Evolutionary conservation across 2,888 invertebrate species (phyloP).

Genomic region (Sphaerophoria rueppellii): DNA sequence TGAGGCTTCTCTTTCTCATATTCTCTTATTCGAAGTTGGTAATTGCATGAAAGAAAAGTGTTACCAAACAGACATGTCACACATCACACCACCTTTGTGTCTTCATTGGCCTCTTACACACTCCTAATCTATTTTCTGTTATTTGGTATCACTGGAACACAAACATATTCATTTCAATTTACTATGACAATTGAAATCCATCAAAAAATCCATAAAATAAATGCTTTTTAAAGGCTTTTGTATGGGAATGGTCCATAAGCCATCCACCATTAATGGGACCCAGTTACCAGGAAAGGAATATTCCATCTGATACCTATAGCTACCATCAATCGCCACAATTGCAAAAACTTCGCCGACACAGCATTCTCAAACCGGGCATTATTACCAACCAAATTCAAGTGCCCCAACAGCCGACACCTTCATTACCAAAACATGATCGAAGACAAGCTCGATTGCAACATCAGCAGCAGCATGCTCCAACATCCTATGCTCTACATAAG

Average conservation of each 20-base stretch:
- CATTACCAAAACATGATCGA: conserved; percentile 42
- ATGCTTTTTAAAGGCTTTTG: conserved; percentile 75
- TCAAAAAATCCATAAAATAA: conserved; percentile 10
- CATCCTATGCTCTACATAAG: conserved; percentile 73
- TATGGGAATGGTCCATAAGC: conserved; percentile 77
- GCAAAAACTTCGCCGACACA: conserved; percentile 65
- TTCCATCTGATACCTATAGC: conserved; percentile 51
- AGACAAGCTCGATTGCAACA: conserved; percentile 2
- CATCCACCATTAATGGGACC: conserved; percentile 75
- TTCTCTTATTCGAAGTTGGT: no score
- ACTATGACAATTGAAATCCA: conserved; percentile 68
- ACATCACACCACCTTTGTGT: conserved; percentile 22
- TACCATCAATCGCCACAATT: conserved; percentile 66
- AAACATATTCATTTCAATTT: conserved; percentile 45
- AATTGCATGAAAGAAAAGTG: conserved; percentile 20
- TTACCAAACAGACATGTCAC: conserved; percentile 55
- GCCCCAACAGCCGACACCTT: conserved; percentile 54
- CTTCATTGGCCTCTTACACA: conserved; percentile 61
- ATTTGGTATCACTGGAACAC: background rate
- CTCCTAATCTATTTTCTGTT: conserved; percentile 12
- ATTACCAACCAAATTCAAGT: conserved; percentile 54
- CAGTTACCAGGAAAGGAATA: conserved; percentile 70
- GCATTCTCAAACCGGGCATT: conserved; percentile 50
- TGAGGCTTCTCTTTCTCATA: no score
- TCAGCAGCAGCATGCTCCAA: conserved; percentile 50